Conservation (phyloP, 2,797 vertebrate genomes). For the Sorex maritimensis region DNA sequence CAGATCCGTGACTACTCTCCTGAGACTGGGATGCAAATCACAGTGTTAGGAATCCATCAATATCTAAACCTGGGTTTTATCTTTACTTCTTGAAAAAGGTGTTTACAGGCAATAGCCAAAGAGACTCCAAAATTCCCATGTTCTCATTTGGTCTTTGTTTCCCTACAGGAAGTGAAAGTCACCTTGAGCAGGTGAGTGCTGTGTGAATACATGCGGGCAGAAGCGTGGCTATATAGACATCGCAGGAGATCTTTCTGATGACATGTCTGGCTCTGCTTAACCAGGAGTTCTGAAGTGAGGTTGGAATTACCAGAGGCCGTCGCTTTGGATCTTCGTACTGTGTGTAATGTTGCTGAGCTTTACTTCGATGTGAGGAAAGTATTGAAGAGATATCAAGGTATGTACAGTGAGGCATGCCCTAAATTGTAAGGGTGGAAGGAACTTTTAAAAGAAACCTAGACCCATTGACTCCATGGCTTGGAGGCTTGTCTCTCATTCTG, state of each 20-base stretch:
- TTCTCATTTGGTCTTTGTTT: conserved; percentile 27
- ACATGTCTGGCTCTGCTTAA: neutral
- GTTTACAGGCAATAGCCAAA: neutral
- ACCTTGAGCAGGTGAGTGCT: conserved; percentile 67
- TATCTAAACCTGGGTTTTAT: neutral
- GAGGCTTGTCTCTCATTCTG: no score
- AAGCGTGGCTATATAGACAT: accelerated
- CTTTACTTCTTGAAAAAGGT: neutral
- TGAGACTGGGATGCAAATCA: accelerated
- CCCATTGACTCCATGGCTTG: no score
- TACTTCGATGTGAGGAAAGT: conserved; percentile 71
- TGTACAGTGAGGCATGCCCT: no score
- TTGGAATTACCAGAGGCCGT: neutral
- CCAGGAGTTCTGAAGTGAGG: conserved; percentile 51
- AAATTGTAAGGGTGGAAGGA: no score
- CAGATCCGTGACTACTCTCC: no score
- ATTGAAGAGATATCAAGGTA: neutral
- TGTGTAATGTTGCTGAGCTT: conserved; percentile 57
- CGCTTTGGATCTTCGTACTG: neutral
- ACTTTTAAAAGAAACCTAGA: no score
- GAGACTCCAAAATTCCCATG: no score
- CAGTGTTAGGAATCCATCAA: neutral
- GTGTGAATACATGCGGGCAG: neutral
- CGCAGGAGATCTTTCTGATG: neutral
- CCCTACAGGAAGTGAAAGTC: conserved; percentile 62